Evolutionary conservation across 2,113 vertebrate species (phyloP).

Genomic region (Gopherus flavomarginatus): DNA sequence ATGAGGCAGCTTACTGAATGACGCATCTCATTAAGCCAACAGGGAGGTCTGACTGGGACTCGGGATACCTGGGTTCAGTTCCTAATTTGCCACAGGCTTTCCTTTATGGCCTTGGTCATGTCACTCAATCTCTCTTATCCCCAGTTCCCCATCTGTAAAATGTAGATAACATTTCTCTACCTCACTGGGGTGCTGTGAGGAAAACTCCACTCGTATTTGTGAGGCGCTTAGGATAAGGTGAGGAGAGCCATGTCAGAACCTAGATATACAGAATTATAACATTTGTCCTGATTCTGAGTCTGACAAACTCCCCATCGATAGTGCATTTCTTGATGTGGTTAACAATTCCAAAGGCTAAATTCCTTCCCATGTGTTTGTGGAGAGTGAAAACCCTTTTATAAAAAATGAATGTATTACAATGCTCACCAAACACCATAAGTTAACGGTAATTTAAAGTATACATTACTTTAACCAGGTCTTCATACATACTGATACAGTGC

Average conservation of each 20-base stretch:
- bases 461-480: slow-evolving; percentile 8
- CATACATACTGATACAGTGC: background rate
- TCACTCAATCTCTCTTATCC: background rate
- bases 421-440: background rate
- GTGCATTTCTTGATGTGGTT: background rate
- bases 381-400: background rate
- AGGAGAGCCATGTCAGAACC: background rate
- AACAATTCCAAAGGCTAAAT: background rate
- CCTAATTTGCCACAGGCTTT: accelerated
- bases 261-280: background rate
- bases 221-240: background rate
- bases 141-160: background rate
- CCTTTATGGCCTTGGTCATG: background rate
- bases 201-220: background rate
- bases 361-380: background rate
- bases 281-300: background rate
- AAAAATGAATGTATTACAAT: background rate
- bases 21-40: background rate
- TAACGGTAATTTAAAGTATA: slow-evolving; percentile 20
- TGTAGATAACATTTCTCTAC: accelerated
- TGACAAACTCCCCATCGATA: slow-evolving; percentile 27
- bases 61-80: accelerated
- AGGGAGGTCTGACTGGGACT: background rate
- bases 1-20: accelerated
- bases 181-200: background rate